Conservation (phyloP, 2,888 invertebrate species). For the Diarsia brunnea region DNA sequence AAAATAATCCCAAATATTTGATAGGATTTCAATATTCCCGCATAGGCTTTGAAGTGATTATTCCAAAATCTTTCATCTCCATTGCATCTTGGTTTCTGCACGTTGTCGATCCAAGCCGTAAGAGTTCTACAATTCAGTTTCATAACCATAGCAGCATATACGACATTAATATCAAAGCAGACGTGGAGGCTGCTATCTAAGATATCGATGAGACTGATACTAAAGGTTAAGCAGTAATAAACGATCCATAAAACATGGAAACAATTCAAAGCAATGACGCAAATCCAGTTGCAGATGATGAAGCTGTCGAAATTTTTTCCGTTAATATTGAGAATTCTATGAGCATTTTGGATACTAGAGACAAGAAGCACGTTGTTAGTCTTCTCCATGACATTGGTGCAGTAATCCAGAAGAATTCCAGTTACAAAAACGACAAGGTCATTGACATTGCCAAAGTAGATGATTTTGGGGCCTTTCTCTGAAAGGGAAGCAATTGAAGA, state of each 20-base stretch:
- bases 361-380: conserved; percentile 30
- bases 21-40: conserved; percentile 26
- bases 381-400: conserved; percentile 16
- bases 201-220: background rate
- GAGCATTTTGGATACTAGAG: conserved; percentile 27
- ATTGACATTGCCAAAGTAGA: background rate
- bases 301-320: background rate
- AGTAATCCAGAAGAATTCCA: conserved; percentile 22
- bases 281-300: conserved; percentile 20
- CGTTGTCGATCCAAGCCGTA: conserved; percentile 11
- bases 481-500: background rate
- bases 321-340: conserved; percentile 27
- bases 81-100: conserved; percentile 1
- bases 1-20: conserved; percentile 17
- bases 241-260: conserved; percentile 25
- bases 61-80: conserved; percentile 11
- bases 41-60: conserved; percentile 25
- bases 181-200: conserved; percentile 11
- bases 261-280: conserved; percentile 8
- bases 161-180: conserved; percentile 31
- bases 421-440: background rate
- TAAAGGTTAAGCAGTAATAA: conserved; percentile 14
- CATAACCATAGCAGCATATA: conserved; percentile 32
- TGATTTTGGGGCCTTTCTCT: background rate
- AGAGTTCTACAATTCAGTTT: conserved; percentile 17